A percentile compares a stretch with the other conserved stretches of the same genome.
phyloP scores from a whole-genome alignment of 2,888 invertebrate species.

The Phrixothrix hirtus region DNA sequence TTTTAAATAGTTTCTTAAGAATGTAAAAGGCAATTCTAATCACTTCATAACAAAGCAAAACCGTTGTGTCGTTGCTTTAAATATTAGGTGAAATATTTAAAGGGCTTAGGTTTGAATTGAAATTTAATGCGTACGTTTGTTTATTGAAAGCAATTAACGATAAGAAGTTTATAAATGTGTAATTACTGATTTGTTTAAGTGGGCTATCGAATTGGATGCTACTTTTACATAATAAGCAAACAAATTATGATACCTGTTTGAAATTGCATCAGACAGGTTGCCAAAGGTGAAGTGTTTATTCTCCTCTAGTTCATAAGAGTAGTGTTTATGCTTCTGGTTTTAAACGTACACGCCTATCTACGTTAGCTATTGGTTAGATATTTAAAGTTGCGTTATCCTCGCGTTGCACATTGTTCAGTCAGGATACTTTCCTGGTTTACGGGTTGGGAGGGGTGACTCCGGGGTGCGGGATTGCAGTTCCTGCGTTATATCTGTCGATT shows the following conservation, averaged over 20 bases:
- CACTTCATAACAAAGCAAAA: too few species aligned
- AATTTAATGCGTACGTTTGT: too few species aligned
- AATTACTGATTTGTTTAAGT: not conserved
- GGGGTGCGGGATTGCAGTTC: slow-evolving; percentile 24
- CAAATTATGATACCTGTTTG: slow-evolving; percentile 17
- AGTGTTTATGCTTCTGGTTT: slow-evolving; percentile 51
- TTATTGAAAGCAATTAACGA: not conserved
- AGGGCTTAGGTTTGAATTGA: too few species aligned
- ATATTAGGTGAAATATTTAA: too few species aligned
- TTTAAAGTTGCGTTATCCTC: slow-evolving; percentile 37
- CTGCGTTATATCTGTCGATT: slow-evolving; percentile 21
- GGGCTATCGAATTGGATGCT: not conserved
- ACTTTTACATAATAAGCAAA: slow-evolving; percentile 9
- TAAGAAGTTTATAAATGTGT: not conserved
- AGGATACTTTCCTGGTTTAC: slow-evolving; percentile 31
- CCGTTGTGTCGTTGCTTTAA: too few species aligned
- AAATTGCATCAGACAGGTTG: slow-evolving; percentile 27
- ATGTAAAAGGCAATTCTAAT: too few species aligned
- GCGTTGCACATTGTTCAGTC: slow-evolving; percentile 25
- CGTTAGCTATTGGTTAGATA: slow-evolving; percentile 43
- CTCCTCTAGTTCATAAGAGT: slow-evolving; percentile 42
- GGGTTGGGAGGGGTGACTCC: slow-evolving; percentile 33
- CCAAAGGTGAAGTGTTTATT: slow-evolving; percentile 29
- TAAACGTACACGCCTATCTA: slow-evolving; percentile 48
- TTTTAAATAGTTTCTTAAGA: too few species aligned